Percentiles rank a stretch among this genome's conserved stretches.
Evolutionary conservation across 2,113 vertebrate genomes (phyloP).

Genomic region (Okapia johnstoni): DNA sequence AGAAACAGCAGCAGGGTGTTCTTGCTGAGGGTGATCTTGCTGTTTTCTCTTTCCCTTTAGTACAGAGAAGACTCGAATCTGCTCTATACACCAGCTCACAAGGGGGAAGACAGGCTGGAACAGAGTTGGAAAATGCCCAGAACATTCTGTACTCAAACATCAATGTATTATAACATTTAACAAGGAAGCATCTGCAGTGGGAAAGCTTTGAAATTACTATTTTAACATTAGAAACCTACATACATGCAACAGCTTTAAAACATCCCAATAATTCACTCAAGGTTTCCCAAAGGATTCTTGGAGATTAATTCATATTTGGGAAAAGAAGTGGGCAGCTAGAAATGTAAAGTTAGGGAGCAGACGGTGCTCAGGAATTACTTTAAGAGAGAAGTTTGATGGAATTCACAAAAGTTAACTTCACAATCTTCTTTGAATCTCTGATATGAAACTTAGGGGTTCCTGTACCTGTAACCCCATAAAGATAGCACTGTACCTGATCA

Average conservation of each 20-base stretch:
- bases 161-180: neutral
- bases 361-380: neutral
- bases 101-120: neutral
- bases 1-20: neutral
- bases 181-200: neutral
- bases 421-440: neutral
- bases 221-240: neutral
- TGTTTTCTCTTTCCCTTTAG: neutral
- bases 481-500: neutral
- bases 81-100: neutral
- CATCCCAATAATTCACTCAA: neutral
- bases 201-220: conserved; percentile 16
- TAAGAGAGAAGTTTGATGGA: neutral
- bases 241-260: neutral
- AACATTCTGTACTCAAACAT: neutral
- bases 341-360: neutral
- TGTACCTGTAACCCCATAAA: neutral
- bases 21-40: neutral
- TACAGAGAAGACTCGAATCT: neutral
- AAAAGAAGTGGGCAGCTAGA: neutral
- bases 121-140: neutral
- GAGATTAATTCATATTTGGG: neutral
- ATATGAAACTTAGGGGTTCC: neutral
- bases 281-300: neutral
- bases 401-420: neutral